Base-by-base conservation (phyloP, 2,888 invertebrate species). In the Lagria hirta region DNA sequence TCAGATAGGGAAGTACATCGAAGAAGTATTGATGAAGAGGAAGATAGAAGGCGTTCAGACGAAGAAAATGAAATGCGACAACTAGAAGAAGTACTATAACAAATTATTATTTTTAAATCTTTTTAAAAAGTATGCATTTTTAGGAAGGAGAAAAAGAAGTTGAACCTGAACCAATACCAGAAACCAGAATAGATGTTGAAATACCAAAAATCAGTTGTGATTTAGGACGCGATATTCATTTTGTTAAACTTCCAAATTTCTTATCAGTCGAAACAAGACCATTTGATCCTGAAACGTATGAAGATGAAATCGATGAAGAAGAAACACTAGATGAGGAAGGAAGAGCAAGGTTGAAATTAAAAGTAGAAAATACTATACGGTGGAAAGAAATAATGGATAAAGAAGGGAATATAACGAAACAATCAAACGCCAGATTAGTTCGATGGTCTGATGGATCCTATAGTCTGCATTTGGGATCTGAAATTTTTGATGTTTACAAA, bases 251-350 rank as follows among this genome's bases (percentile, higher is more conserved):
- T 43, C 99, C 99, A 2, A 99, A 99, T 73, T 99, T 99, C 73
- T 81, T 99, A 63, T 97, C 96, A 0, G 95, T 99, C 22, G 98
- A 98, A 70, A 96, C 96, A 0, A 77, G 97, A 51, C 98, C 98
- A 0, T 99, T 96, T 65, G 97, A 98, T 66, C 84, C 86, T 0
- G 86, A 84, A 48, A 91, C 92, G 0, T 99, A 98, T 68, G 98
- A 99, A 69, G 97, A 98, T 73, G 99, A 99, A 75, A 92, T 97
- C 54, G 98, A 99, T 65, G 98, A 99, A 60, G 97, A 98, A 69
- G 97, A 97, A 69, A 92, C 93, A 0, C 74, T 96, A 57, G 98
- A 99, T 66, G 98, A 99, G 64, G 99, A 99, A 75, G 99, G 98
- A 62, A 78, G 97, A 45, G 90, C 92, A 3, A 81, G 89, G 80